Conservation (phyloP, 2,888 invertebrate genomes). For the Sarcophaga carnaria region DNA sequence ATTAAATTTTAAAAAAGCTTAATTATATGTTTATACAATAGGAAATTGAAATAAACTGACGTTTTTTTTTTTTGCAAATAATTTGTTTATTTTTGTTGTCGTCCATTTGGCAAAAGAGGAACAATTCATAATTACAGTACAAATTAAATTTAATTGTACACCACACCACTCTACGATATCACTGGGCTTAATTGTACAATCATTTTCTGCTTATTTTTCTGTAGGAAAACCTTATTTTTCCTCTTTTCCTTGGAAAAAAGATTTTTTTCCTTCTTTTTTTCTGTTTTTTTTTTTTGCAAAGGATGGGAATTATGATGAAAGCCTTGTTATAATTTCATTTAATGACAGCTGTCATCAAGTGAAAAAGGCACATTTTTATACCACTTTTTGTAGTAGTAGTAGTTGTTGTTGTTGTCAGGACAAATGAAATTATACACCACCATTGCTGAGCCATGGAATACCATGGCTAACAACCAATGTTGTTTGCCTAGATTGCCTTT, state of each 20-base stretch:
- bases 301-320: slow-evolving; percentile 23
- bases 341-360: slow-evolving; percentile 56
- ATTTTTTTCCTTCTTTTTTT: background rate
- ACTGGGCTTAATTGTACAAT: too few species aligned
- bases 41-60: background rate
- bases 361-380: slow-evolving; percentile 5
- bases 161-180: too few species aligned
- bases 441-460: background rate
- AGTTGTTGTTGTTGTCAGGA: slow-evolving; percentile 2
- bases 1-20: background rate
- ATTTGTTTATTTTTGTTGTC: slow-evolving; percentile 1
- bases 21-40: background rate
- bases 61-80: background rate
- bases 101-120: background rate
- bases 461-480: background rate
- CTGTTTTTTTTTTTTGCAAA: background rate
- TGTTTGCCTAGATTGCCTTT: background rate
- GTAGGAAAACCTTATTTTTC: background rate
- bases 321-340: slow-evolving; percentile 22
- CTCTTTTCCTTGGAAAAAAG: background rate
- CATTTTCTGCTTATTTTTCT: too few species aligned
- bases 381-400: background rate
- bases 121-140: slow-evolving; percentile 12
- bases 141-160: slow-evolving; percentile 14
- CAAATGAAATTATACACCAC: background rate